These are phyloP conservation scores for Aporophyla lueneburgensis DNA, from an alignment of 2,888 invertebrate species.

Conservation along the genomic window DNA sequence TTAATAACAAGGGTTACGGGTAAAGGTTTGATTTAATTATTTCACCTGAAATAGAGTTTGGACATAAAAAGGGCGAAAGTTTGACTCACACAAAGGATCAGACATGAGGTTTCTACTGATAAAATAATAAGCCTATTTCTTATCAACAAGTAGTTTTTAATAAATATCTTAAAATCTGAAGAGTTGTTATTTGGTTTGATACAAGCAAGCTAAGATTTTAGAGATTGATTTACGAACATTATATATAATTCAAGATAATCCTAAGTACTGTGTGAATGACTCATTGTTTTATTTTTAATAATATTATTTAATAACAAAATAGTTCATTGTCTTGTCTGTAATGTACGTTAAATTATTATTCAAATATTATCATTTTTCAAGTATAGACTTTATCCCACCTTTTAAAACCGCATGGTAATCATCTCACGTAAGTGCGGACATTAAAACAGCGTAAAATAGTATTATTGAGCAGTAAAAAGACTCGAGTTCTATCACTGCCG, in stretches of 20 bases:
- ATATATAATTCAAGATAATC: neutral
- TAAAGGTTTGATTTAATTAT: neutral
- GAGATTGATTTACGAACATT: neutral
- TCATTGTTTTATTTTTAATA: neutral
- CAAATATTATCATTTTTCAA: neutral
- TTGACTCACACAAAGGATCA: neutral
- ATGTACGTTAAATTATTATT: neutral
- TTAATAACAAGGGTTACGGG: neutral
- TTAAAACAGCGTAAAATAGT: slow-evolving; percentile 62
- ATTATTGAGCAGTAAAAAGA: slow-evolving; percentile 54
- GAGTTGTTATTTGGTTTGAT: neutral
- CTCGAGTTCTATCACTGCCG: slow-evolving; percentile 27
- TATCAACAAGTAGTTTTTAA: neutral
- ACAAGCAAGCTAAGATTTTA: slow-evolving; percentile 1
- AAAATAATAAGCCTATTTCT: neutral
- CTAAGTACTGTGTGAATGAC: neutral
- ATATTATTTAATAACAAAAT: neutral
- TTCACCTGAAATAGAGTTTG: neutral
- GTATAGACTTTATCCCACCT: neutral
- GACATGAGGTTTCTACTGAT: neutral
- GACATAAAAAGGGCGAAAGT: neutral
- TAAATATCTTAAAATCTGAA: neutral
- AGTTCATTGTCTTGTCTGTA: neutral
- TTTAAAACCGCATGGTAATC: slow-evolving; percentile 26
- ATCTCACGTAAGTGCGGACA: slow-evolving; percentile 39